Percentiles rank a stretch among this genome's conserved stretches.
Evolutionary conservation across 2,113 vertebrate species (phyloP).

Genomic region (Loxodonta africana): DNA sequence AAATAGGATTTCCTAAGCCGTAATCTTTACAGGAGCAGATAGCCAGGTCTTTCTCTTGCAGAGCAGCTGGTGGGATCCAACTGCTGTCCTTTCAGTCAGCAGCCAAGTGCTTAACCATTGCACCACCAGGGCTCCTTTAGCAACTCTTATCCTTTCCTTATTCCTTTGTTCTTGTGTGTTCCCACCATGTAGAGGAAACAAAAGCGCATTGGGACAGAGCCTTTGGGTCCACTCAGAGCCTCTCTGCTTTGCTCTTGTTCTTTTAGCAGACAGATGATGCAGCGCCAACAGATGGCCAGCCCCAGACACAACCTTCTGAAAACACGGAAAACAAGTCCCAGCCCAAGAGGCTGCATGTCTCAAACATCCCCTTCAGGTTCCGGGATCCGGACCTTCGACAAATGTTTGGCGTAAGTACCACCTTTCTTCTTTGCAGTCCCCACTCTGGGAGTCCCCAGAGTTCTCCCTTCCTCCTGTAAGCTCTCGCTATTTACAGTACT

Average conservation of each 20-base stretch:
- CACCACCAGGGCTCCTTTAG: background rate
- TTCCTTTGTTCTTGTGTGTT: background rate
- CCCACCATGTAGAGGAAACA: background rate
- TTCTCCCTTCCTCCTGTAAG: background rate
- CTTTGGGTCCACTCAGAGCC: background rate
- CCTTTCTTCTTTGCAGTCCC: background rate
- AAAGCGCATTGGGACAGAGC: background rate
- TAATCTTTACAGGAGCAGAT: background rate
- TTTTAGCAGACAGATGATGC: constrained; percentile 97
- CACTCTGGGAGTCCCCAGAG: background rate
- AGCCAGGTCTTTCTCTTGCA: background rate
- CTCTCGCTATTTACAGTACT: background rate
- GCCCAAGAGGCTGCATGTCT: constrained; percentile 97
- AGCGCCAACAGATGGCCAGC: constrained; percentile 94
- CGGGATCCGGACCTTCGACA: constrained; percentile 98
- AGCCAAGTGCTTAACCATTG: background rate
- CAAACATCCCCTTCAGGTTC: constrained; percentile 99
- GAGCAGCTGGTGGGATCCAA: background rate
- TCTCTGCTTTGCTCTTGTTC: constrained; percentile 73
- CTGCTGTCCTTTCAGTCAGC: background rate
- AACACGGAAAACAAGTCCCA: constrained; percentile 97
- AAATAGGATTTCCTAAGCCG: background rate
- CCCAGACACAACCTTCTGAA: constrained; percentile 95
- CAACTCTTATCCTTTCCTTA: background rate
- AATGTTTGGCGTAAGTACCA: constrained; percentile 97